Evolutionary conservation across 1,140 invertebrate genomes (phyloP).

Genomic region (Elysia chlorotica): DNA sequence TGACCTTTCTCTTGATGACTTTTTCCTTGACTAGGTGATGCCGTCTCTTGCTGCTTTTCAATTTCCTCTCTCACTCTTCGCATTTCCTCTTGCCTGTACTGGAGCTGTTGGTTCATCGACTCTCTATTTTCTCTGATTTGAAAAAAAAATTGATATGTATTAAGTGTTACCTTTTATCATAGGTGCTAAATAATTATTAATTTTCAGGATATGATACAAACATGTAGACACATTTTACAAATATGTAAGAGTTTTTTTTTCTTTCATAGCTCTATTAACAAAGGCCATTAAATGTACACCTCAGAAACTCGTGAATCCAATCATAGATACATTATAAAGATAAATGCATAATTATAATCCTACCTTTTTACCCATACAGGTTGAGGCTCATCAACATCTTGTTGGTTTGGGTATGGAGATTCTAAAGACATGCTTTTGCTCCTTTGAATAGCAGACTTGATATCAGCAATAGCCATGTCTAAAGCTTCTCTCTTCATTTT

Average conservation of each 20-base stretch:
- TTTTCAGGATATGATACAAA: neutral
- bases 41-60: slow-evolving; percentile 39
- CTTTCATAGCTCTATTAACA: neutral
- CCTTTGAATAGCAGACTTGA: slow-evolving; percentile 77
- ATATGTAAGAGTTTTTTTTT: neutral
- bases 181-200: neutral
- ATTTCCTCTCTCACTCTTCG: slow-evolving; percentile 39
- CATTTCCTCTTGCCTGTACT: slow-evolving; percentile 39
- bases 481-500: slow-evolving; percentile 63
- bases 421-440: slow-evolving; percentile 67
- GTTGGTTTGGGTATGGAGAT: slow-evolving; percentile 37
- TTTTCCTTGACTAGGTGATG: slow-evolving; percentile 10
- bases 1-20: slow-evolving; percentile 36
- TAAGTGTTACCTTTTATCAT: too few species aligned
- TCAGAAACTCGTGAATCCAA: neutral
- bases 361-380: slow-evolving; percentile 63
- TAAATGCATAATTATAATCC: slow-evolving; percentile 2
- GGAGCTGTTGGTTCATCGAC: slow-evolving; percentile 1
- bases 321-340: neutral
- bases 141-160: too few species aligned
- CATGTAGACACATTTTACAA: neutral
- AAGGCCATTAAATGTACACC: neutral
- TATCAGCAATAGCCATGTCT: slow-evolving; percentile 81
- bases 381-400: slow-evolving; percentile 38
- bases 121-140: neutral